A percentile compares a stretch with the other conserved stretches of the same genome.
These are phyloP conservation scores for Eurystomus glaucurus DNA, from an alignment of 2,797 vertebrate genomes.

Conservation along the genomic window DNA sequence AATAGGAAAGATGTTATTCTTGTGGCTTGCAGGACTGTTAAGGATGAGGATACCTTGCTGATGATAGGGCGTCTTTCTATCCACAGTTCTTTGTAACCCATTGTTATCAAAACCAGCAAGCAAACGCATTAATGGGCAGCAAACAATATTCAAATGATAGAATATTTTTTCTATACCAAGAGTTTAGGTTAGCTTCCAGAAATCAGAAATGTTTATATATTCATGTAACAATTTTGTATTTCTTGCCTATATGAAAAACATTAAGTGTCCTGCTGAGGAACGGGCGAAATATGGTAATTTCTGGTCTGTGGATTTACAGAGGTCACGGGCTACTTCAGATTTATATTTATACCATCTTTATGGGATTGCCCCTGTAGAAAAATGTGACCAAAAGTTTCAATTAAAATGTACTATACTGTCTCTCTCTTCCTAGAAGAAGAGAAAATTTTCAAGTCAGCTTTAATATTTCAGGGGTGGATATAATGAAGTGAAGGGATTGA, in stretches of 20 bases:
- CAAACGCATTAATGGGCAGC: not conserved
- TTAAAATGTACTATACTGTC: not conserved
- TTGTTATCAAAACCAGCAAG: constrained; percentile 19
- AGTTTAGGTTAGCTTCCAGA: constrained; percentile 4
- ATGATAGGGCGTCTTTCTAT: constrained; percentile 12
- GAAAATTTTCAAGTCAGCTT: not conserved
- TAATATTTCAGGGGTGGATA: not conserved
- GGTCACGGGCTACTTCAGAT: not conserved
- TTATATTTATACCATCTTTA: not conserved
- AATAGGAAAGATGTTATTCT: not conserved
- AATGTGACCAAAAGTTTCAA: not conserved
- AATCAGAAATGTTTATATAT: not conserved
- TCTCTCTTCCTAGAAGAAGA: not conserved
- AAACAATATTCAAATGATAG: not conserved
- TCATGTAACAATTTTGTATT: not conserved
- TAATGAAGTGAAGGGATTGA: not conserved
- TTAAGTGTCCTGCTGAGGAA: constrained; percentile 22
- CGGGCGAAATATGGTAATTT: not conserved
- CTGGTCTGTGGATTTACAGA: not conserved
- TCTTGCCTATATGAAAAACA: not conserved
- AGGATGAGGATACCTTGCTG: not conserved
- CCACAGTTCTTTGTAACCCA: not conserved
- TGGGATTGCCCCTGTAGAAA: not conserved
- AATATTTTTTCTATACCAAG: not conserved
- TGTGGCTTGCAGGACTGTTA: not conserved